Evolutionary conservation across 2,888 invertebrate genomes (phyloP).

Genomic region (Lycaena phlaeas): DNA sequence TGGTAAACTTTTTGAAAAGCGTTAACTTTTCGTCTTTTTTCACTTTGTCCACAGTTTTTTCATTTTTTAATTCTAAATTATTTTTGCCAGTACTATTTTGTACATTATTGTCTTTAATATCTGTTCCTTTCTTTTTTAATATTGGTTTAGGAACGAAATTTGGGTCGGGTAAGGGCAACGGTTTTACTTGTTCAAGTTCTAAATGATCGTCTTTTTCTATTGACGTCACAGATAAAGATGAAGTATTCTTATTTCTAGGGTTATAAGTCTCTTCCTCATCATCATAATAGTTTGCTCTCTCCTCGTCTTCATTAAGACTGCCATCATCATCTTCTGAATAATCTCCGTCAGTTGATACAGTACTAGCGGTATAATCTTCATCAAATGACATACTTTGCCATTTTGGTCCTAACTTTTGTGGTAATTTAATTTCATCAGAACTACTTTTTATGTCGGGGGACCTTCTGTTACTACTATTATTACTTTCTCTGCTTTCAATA

Average conservation of each 20-base stretch:
- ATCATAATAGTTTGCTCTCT: conserved; percentile 37
- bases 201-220: conserved; percentile 64
- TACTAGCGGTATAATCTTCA: conserved; percentile 77
- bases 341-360: conserved; percentile 68
- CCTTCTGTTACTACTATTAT: conserved; percentile 4
- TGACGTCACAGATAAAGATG: conserved; percentile 32
- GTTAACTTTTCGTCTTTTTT: conserved; percentile 51
- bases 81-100: conserved; percentile 22
- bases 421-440: conserved; percentile 26
- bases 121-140: conserved; percentile 74
- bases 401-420: conserved; percentile 34
- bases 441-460: background rate
- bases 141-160: conserved; percentile 86
- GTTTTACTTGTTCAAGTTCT: conserved; percentile 74
- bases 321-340: conserved; percentile 39
- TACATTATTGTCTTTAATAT: conserved; percentile 26
- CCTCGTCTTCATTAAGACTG: conserved; percentile 47
- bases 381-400: conserved; percentile 70
- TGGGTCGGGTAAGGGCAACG: conserved; percentile 77
- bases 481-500: conserved; percentile 34
- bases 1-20: conserved; percentile 56
- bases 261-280: conserved; percentile 80
- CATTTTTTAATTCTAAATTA: conserved; percentile 26
- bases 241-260: conserved; percentile 70
- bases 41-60: conserved; percentile 29